phyloP scores from a whole-genome alignment of 2,888 invertebrate genomes.

The Esperia sulphurella region DNA sequence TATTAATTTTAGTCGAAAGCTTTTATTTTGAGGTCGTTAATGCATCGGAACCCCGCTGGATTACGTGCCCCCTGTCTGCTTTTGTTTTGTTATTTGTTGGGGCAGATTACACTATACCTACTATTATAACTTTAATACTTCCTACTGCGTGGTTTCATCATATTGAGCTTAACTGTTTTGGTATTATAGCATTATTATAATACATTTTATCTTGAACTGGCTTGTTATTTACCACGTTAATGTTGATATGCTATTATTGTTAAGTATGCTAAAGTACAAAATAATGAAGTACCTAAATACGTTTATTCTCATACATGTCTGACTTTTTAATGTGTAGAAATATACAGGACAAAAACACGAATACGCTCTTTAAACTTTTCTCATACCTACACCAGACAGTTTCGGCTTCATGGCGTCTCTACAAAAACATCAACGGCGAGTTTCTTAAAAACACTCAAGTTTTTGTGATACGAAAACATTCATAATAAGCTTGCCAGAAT shows the following conservation, averaged over 20 bases:
- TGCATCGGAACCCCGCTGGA: conserved; percentile 22
- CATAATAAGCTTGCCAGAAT: conserved; percentile 46
- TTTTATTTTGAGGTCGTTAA: conserved; percentile 49
- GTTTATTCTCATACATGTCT: conserved; percentile 4
- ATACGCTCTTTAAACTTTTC: conserved; percentile 30
- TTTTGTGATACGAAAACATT: conserved; percentile 49
- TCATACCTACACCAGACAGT: conserved; percentile 17
- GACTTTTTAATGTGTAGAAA: conserved; percentile 3
- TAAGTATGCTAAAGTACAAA: not conserved
- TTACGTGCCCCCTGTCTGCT: conserved; percentile 12
- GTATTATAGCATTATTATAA: too few relatives aligned
- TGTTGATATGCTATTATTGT: too few relatives aligned
- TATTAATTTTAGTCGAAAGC: conserved; percentile 51
- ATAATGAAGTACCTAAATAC: conserved; percentile 2
- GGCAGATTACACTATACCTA: conserved; percentile 15
- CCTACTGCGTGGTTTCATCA: too few relatives aligned
- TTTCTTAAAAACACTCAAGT: conserved; percentile 36
- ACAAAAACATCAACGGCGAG: conserved; percentile 35
- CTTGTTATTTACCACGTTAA: too few relatives aligned
- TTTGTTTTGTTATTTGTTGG: conserved; percentile 25
- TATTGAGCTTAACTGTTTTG: too few relatives aligned
- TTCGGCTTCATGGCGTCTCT: conserved; percentile 6
- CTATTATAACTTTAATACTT: not conserved
- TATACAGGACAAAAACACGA: conserved; percentile 12
- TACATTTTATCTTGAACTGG: too few relatives aligned